Evolutionary conservation across 1,140 invertebrate species (phyloP).

Genomic region (Zaprionus davidi): DNA sequence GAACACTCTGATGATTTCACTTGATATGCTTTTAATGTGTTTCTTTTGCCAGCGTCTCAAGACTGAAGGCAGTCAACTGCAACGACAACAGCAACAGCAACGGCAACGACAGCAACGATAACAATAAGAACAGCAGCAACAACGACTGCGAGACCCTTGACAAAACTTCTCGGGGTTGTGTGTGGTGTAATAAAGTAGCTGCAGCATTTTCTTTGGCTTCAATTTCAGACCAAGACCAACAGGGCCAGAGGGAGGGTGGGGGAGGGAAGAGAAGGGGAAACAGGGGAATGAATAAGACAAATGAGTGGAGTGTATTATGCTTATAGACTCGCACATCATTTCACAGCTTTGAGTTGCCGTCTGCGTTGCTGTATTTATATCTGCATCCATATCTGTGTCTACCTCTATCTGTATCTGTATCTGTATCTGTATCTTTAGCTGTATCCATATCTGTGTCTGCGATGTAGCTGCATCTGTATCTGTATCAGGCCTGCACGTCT

Average conservation of each 20-base stretch:
- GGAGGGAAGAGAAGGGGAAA: not conserved
- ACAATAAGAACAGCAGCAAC: not conserved
- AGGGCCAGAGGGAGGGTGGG: not conserved
- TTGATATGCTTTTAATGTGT: slow-evolving; percentile 80
- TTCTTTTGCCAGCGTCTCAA: slow-evolving; percentile 63
- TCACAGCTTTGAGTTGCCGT: slow-evolving; percentile 50
- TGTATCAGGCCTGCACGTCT: not conserved
- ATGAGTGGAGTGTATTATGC: slow-evolving; percentile 57
- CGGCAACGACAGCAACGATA: not conserved
- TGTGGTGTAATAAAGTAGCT: slow-evolving; percentile 73
- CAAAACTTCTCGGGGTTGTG: slow-evolving; percentile 51
- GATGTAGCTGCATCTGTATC: not conserved
- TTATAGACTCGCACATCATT: slow-evolving; percentile 75
- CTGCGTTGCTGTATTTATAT: not conserved
- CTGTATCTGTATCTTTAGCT: not conserved
- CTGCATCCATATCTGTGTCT: slow-evolving; percentile 7
- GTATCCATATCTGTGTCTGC: not conserved
- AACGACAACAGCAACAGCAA: slow-evolving; percentile 34
- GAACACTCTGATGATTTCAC: slow-evolving; percentile 68
- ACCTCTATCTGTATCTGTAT: not conserved
- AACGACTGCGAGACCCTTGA: slow-evolving; percentile 42
- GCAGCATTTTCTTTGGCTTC: slow-evolving; percentile 69
- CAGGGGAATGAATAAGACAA: not conserved
- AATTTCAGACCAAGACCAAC: slow-evolving; percentile 61
- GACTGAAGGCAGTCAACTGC: slow-evolving; percentile 70